A percentile compares a stretch with the other conserved stretches of the same genome.
phyloP scores from a whole-genome alignment of 53 echinoderm and acorn worm genomes.

The Luidia sarsii region DNA sequence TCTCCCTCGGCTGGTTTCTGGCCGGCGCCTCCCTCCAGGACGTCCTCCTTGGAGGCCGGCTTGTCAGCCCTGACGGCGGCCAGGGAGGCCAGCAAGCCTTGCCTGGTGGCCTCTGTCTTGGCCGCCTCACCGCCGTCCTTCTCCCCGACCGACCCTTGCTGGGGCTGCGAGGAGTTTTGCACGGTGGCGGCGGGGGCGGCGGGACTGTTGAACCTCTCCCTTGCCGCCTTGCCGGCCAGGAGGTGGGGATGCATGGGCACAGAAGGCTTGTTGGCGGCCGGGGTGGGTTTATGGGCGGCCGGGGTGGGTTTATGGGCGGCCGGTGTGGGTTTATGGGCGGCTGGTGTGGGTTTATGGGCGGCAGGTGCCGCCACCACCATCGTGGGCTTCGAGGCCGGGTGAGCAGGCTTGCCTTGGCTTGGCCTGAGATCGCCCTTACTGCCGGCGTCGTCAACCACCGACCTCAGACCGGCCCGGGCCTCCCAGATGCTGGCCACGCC shows the following conservation, averaged over 20 bases:
- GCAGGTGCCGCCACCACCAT: not conserved
- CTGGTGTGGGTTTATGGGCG: not conserved
- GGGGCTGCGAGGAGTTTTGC: not conserved
- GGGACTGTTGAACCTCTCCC: constrained; percentile 62
- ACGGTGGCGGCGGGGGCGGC: constrained; percentile 3
- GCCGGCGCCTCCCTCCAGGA: constrained; percentile 21
- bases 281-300: not conserved
- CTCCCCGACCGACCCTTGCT: constrained; percentile 3
- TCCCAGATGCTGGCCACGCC: constrained; percentile 28
- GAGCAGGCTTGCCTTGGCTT: not conserved
- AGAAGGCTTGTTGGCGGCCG: constrained; percentile 30
- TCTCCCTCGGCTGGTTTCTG: constrained; percentile 26
- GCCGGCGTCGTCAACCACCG: not conserved
- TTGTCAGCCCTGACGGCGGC: constrained; percentile 54
- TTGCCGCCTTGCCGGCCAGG: constrained; percentile 58
- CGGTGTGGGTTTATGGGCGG: not conserved
- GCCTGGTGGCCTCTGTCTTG: constrained; percentile 33
- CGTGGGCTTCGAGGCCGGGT: not conserved
- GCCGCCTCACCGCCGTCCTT: not conserved
- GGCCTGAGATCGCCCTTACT: not conserved
- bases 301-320: no score
- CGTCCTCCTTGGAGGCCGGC: constrained; percentile 50
- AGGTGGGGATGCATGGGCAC: constrained; percentile 77
- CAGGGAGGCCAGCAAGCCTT: constrained; percentile 51
- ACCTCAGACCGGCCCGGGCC: constrained; percentile 4